These are phyloP conservation scores for Phaedon cochleariae DNA, from an alignment of 2,888 invertebrate species.

Conservation along the genomic window DNA sequence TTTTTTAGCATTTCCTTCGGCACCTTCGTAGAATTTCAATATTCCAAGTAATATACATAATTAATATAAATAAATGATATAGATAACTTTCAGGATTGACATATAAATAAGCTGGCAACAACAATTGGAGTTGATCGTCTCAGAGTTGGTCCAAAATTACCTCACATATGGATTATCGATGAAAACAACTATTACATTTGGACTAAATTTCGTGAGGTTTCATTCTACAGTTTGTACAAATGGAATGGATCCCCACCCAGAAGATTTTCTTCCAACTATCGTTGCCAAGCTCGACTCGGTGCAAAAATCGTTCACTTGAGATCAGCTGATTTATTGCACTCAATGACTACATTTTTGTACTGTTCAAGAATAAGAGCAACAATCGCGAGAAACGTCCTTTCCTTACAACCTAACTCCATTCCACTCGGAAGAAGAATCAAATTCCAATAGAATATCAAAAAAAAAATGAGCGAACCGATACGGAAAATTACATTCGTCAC, in stretches of 20 bases:
- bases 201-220: no score
- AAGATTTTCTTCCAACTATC: background rate
- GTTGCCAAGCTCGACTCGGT: background rate
- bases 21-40: background rate
- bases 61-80: background rate
- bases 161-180: background rate
- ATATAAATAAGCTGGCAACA: background rate
- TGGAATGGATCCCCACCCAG: no score
- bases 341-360: slow-evolving; percentile 2
- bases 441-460: no score
- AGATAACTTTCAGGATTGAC: background rate
- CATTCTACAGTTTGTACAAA: no score
- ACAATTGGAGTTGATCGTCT: background rate
- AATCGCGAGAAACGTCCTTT: no score
- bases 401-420: background rate
- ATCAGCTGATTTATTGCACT: background rate
- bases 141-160: background rate
- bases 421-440: background rate
- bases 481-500: background rate
- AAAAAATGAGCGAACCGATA: no score
- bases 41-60: background rate
- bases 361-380: background rate
- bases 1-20: no score
- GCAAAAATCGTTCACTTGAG: background rate
- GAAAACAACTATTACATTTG: no score